Evolutionary conservation across 2,113 vertebrate species (phyloP).

Genomic region (Odocoileus hemionus): DNA sequence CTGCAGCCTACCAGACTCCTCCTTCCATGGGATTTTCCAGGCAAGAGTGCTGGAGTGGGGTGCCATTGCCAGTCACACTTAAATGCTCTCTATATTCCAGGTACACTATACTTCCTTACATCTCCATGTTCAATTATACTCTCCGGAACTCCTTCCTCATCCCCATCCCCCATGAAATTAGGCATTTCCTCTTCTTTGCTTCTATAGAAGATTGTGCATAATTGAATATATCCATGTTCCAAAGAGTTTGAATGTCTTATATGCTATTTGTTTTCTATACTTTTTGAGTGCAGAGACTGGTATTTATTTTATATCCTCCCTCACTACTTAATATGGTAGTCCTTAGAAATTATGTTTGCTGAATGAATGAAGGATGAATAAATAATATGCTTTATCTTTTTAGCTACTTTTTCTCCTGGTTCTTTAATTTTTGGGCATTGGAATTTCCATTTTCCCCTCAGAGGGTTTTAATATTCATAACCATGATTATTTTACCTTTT

Average conservation of each 20-base stretch:
- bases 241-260: neutral
- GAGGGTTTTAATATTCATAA: neutral
- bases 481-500: conserved; percentile 28
- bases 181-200: neutral
- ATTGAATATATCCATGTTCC: neutral
- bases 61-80: neutral
- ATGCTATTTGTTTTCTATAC: neutral
- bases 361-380: neutral
- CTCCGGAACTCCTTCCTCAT: neutral
- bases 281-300: neutral
- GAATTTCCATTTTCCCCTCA: neutral
- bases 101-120: neutral
- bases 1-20: too few relatives aligned
- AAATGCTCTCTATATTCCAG: neutral
- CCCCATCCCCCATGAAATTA: neutral
- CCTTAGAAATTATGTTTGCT: neutral
- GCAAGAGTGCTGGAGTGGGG: too few relatives aligned
- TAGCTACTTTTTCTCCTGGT: neutral
- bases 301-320: neutral
- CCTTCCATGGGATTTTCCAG: too few relatives aligned
- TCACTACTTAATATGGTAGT: neutral
- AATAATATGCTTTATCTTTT: conserved; percentile 5
- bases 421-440: neutral
- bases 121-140: neutral
- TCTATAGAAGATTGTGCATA: neutral